A percentile compares a stretch with the other conserved stretches of the same genome.
Evolutionary conservation across 2,888 invertebrate genomes (phyloP).

Genomic region (Plebejus melissa): DNA sequence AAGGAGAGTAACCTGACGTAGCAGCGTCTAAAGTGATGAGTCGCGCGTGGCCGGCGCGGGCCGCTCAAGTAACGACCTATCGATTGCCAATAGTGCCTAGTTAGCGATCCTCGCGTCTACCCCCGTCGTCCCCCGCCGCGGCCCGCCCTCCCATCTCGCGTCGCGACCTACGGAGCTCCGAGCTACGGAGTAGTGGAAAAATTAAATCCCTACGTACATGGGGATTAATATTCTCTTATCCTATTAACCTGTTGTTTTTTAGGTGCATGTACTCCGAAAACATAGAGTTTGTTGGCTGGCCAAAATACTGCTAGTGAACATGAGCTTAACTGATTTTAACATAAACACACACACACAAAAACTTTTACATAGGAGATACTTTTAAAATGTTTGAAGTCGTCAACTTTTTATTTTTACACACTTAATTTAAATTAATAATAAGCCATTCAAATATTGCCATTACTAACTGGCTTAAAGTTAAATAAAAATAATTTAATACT

Average conservation of each 20-base stretch:
- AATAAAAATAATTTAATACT: too few relatives aligned
- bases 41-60: constrained; percentile 64
- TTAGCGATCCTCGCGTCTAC: constrained; percentile 58
- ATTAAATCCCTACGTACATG: background rate
- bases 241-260: background rate
- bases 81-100: constrained; percentile 78
- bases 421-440: too few relatives aligned
- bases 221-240: background rate
- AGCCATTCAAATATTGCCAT: too few relatives aligned
- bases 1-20: constrained; percentile 79
- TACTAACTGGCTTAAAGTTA: too few relatives aligned
- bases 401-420: background rate
- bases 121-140: constrained; percentile 36
- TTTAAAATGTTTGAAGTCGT: background rate
- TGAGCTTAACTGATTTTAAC: too few relatives aligned
- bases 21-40: constrained; percentile 77
- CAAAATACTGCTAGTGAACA: too few relatives aligned
- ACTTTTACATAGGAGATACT: background rate
- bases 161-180: constrained; percentile 23
- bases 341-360: background rate
- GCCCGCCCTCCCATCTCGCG: constrained; percentile 38
- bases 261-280: background rate
- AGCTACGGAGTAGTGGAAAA: constrained; percentile 8
- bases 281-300: too few relatives aligned
- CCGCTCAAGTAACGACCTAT: constrained; percentile 73